Evolutionary conservation across 1,140 invertebrate genomes (phyloP).

Genomic region (Scaptodrosophila lebanonensis): DNA sequence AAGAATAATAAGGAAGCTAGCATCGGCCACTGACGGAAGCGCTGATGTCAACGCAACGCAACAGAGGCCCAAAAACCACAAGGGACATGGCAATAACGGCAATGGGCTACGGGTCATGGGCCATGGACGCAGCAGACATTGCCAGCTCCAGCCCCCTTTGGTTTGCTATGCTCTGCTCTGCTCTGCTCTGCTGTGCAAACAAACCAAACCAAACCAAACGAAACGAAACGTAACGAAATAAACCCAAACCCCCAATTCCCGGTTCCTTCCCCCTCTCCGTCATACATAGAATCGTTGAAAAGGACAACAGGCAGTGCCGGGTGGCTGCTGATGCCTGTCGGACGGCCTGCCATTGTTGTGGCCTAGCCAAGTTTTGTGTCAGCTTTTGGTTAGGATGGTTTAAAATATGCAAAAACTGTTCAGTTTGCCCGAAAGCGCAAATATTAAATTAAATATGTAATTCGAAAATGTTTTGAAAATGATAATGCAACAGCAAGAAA

Average conservation of each 20-base stretch:
- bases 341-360: conserved; percentile 10
- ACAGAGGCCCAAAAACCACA: conserved; percentile 42
- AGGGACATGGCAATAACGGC: conserved; percentile 57
- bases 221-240: conserved; percentile 72
- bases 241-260: conserved; percentile 68
- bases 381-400: conserved; percentile 38
- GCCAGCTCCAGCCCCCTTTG: too few species aligned
- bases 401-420: conserved; percentile 58
- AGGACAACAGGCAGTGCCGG: conserved; percentile 44
- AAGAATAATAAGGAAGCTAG: conserved; percentile 73
- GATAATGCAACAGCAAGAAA: conserved; percentile 20
- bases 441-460: conserved; percentile 35
- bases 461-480: conserved; percentile 4
- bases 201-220: conserved; percentile 57
- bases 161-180: conserved; percentile 61
- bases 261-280: too few species aligned
- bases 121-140: conserved; percentile 38
- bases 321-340: background rate
- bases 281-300: conserved; percentile 72
- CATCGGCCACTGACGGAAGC: conserved; percentile 46
- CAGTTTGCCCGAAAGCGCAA: conserved; percentile 54
- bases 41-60: conserved; percentile 59
- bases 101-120: conserved; percentile 42
- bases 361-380: conserved; percentile 54
- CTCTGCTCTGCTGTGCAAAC: conserved; percentile 46